These are phyloP conservation scores for Apolygus lucorum DNA, from an alignment of 1,140 invertebrate genomes.

Conservation along the genomic window DNA sequence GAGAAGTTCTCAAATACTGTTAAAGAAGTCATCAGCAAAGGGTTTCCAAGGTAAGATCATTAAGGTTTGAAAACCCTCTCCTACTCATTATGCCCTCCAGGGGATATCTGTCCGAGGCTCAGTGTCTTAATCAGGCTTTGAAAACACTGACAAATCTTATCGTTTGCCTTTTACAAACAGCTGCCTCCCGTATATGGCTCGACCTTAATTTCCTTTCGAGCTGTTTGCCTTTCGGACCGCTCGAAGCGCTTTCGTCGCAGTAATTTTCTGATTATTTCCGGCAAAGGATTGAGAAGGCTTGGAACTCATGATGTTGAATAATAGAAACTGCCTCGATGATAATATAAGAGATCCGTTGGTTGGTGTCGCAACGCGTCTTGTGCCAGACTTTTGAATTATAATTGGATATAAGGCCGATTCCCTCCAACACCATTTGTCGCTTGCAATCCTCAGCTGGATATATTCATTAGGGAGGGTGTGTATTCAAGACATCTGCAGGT, in stretches of 20 bases:
- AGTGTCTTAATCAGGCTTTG: not conserved
- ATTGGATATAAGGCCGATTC: no score
- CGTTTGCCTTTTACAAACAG: not conserved
- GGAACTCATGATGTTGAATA: no score
- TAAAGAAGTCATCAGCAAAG: not conserved
- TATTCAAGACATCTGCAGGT: no score
- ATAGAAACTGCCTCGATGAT: no score
- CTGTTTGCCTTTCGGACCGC: not conserved
- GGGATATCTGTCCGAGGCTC: not conserved
- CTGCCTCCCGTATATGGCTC: not conserved
- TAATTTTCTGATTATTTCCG: not conserved
- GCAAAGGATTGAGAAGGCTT: not conserved
- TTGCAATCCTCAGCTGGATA: no score
- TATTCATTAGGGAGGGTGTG: no score
- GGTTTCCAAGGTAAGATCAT: not conserved
- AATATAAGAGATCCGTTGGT: no score
- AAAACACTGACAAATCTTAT: not conserved
- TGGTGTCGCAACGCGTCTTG: no score
- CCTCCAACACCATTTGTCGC: no score
- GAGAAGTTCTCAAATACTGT: not conserved
- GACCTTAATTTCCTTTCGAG: not conserved
- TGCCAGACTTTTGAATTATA: no score
- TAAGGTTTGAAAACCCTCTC: not conserved
- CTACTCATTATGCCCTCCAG: not conserved
- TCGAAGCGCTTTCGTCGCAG: not conserved